Conservation (phyloP, 2,113 vertebrate genomes). For the Cynoglossus semilaevis region DNA sequence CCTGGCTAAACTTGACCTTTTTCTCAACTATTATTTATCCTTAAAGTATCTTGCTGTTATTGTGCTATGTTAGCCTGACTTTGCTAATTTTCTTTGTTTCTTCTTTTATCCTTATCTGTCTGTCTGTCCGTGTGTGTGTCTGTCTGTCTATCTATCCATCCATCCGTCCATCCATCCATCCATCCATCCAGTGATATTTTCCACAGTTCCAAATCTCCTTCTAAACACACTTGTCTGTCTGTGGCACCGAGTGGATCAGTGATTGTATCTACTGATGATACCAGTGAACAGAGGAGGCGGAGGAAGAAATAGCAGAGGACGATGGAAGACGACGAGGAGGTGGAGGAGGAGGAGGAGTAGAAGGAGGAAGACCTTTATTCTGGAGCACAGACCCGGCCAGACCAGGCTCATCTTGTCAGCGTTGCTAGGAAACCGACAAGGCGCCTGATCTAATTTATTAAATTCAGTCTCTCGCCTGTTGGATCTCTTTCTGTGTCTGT, state of each 20-base stretch:
- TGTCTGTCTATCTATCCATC: too few relatives aligned
- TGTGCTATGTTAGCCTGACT: too few relatives aligned
- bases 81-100: too few relatives aligned
- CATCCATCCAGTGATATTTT: too few relatives aligned
- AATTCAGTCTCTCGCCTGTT: conserved; percentile 66
- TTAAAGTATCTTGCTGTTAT: too few relatives aligned
- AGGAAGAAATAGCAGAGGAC: conserved; percentile 8
- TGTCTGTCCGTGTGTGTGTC: too few relatives aligned
- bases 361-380: conserved; percentile 60
- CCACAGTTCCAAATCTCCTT: conserved; percentile 10
- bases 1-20: too few relatives aligned
- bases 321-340: conserved; percentile 26
- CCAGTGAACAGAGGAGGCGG: conserved; percentile 26
- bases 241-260: conserved; percentile 14
- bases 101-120: too few relatives aligned
- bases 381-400: conserved; percentile 66
- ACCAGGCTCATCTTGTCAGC: conserved; percentile 61
- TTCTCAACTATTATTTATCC: too few relatives aligned
- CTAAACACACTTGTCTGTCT: conserved; percentile 19
- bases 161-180: too few relatives aligned
- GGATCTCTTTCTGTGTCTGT: conserved; percentile 24
- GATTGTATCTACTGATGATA: conserved; percentile 25
- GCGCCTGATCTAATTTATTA: conserved; percentile 78
- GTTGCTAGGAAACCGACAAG: conserved; percentile 79
- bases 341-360: conserved; percentile 28